Conservation (phyloP, 2,113 vertebrate genomes). For the Lucifuga dentata region DNA sequence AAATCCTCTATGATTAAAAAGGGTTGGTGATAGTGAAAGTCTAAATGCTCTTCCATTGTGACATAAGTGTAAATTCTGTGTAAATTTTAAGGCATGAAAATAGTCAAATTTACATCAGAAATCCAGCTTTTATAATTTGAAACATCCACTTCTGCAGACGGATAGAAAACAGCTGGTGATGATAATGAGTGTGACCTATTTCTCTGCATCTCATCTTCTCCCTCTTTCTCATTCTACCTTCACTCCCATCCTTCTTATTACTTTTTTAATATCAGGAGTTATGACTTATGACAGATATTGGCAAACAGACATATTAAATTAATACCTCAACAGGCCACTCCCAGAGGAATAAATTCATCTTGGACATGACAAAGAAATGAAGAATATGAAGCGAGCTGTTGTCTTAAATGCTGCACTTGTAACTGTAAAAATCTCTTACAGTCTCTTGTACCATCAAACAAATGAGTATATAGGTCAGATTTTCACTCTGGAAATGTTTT, state of each 20-base stretch:
- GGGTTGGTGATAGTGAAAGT: no score
- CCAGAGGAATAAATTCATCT: conserved; percentile 62
- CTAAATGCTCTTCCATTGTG: no score
- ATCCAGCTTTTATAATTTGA: conserved; percentile 1
- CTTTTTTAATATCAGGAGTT: conserved; percentile 75
- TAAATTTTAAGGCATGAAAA: no score
- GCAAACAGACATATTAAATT: conserved; percentile 63
- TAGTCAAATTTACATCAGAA: background rate
- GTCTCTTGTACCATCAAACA: background rate
- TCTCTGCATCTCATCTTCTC: conserved; percentile 45
- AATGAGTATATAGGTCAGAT: no score
- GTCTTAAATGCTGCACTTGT: conserved; percentile 9
- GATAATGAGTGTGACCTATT: conserved; percentile 63
- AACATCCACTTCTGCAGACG: conserved; percentile 11
- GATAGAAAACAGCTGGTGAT: conserved; percentile 48
- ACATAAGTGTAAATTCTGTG: no score
- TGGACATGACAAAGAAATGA: conserved; percentile 40
- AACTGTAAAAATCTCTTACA: background rate
- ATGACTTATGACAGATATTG: conserved; percentile 60
- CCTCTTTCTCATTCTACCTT: conserved; percentile 34
- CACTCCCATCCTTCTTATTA: conserved; percentile 50
- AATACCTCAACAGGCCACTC: conserved; percentile 53
- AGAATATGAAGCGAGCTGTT: conserved; percentile 10
- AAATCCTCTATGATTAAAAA: no score
- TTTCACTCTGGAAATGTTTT: no score